phyloP scores from a whole-genome alignment of 1,140 invertebrate genomes.

The Drosophila kepulauana region DNA sequence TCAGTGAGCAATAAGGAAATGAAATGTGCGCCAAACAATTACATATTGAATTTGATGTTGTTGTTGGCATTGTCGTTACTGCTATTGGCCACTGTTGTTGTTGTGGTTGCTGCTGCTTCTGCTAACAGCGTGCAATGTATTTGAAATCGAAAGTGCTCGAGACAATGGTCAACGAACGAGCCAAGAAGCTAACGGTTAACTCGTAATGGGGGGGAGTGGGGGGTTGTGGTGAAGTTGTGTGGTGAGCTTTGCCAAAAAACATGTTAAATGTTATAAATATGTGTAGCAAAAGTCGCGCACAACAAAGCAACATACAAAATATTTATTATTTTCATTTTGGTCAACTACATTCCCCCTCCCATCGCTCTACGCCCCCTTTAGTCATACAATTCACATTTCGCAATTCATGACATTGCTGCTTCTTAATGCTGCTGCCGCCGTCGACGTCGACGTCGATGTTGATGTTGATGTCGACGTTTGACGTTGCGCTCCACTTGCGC shows the following conservation, averaged over 20 bases:
- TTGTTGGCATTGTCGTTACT: constrained; percentile 18
- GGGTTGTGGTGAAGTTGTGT: not conserved
- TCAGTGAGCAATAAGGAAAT: constrained; percentile 83
- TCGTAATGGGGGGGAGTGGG: not conserved
- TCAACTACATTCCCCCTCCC: not conserved
- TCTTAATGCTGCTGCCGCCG: constrained; percentile 23
- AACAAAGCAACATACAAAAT: not conserved
- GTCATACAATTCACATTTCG: constrained; percentile 31
- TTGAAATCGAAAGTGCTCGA: constrained; percentile 59
- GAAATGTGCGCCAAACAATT: constrained; percentile 82
- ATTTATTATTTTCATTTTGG: constrained; percentile 21
- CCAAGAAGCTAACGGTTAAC: constrained; percentile 10
- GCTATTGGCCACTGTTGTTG: constrained; percentile 16
- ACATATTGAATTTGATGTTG: constrained; percentile 61
- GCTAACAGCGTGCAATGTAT: constrained; percentile 42
- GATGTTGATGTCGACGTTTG: constrained; percentile 6
- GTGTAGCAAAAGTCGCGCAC: constrained; percentile 7
- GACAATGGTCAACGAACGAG: constrained; percentile 51
- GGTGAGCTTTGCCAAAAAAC: not conserved
- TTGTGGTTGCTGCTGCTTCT: constrained; percentile 20
- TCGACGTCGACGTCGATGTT: not conserved
- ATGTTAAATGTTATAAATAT: constrained; percentile 24
- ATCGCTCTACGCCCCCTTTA: not conserved
- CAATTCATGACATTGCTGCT: constrained; percentile 61
- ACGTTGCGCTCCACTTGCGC: constrained; percentile 61